Evolutionary conservation across 2,113 vertebrate genomes (phyloP).

Genomic region (Rhinogobius similis): DNA sequence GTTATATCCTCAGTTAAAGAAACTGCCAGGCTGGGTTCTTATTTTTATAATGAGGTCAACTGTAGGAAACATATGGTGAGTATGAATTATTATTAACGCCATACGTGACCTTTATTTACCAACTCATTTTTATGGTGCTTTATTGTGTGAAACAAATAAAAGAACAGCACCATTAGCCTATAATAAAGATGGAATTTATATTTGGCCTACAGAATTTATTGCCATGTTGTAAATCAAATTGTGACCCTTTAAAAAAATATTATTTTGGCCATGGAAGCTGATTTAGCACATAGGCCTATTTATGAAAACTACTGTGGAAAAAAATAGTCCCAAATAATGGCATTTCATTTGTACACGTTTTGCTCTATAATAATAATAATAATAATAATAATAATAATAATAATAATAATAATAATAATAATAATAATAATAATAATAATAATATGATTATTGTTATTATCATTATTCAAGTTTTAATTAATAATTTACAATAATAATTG

Average conservation of each 20-base stretch:
- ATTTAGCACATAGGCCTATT: no score
- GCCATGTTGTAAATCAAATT: background rate
- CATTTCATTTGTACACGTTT: no score
- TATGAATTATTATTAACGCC: slow-evolving; percentile 45
- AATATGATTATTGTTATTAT: no score
- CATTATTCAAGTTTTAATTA: no score
- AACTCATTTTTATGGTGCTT: background rate
- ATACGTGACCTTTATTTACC: slow-evolving; percentile 26
- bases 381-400: no score
- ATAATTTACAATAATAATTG: no score
- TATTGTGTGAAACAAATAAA: background rate
- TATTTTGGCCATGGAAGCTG: no score
- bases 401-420: no score
- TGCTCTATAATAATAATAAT: no score
- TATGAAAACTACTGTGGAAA: no score
- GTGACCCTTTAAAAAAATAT: background rate
- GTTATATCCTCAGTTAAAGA: background rate
- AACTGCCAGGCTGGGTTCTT: background rate
- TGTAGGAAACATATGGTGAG: slow-evolving; percentile 38
- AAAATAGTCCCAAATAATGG: no score
- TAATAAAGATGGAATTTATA: background rate
- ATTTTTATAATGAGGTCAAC: slow-evolving; percentile 46
- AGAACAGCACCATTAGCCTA: background rate
- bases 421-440: no score
- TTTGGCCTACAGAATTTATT: background rate